phyloP scores from a whole-genome alignment of 2,797 vertebrate genomes.

The Octomys mimax region DNA sequence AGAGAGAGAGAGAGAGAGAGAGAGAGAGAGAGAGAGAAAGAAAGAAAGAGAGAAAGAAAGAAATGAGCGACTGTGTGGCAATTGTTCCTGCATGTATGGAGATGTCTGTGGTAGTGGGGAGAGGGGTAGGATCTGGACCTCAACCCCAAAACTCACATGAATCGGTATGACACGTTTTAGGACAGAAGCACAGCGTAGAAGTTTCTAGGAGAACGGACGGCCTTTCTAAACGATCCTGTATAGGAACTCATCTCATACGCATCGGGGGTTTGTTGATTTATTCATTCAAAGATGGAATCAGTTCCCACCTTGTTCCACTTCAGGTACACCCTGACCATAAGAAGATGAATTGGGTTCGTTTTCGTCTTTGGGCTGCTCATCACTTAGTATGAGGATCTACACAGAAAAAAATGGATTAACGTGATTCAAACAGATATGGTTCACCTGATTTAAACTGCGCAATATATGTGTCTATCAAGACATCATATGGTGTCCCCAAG shows the following conservation, averaged over 20 bases:
- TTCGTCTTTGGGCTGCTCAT: background rate
- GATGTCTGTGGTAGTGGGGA: background rate
- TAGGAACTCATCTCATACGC: accelerated
- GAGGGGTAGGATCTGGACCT: background rate
- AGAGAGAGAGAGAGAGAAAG: too few relatives aligned
- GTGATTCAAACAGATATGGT: background rate
- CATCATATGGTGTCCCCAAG: too few relatives aligned
- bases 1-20: too few relatives aligned
- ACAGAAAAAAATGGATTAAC: accelerated
- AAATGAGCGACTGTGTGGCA: accelerated
- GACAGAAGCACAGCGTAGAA: accelerated
- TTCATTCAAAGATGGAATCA: background rate
- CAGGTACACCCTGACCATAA: accelerated
- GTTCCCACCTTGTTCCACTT: background rate
- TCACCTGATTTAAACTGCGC: background rate
- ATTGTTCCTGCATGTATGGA: accelerated
- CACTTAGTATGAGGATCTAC: accelerated
- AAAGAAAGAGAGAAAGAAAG: too few relatives aligned
- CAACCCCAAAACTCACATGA: background rate
- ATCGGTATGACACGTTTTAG: accelerated
- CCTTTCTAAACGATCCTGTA: background rate
- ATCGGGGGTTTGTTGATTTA: background rate
- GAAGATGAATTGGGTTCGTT: background rate
- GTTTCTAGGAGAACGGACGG: accelerated
- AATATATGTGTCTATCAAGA: background rate